Conservation (phyloP, 1,140 invertebrate genomes). For the Drosophila gunungcola region DNA sequence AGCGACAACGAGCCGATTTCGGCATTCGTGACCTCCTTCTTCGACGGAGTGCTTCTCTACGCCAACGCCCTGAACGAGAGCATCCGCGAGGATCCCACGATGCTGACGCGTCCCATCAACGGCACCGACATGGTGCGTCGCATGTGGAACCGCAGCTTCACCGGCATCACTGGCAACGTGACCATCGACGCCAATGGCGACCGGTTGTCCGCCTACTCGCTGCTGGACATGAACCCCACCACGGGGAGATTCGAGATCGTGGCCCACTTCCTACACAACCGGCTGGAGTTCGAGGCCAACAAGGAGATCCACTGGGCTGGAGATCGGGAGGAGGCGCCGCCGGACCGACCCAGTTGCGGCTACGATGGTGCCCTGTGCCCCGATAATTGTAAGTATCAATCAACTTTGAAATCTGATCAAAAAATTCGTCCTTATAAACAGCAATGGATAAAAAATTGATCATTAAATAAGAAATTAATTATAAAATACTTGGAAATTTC, state of each 20-base stretch:
- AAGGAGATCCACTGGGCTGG: constrained; percentile 95
- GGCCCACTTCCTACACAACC: constrained; percentile 80
- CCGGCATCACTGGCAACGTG: constrained; percentile 96
- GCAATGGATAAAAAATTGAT: too few species aligned
- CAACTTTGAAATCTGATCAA: too few species aligned
- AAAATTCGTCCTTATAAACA: too few species aligned
- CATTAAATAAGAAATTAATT: too few species aligned
- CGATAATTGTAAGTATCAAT: constrained; percentile 87
- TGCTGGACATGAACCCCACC: constrained; percentile 94
- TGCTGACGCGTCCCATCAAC: constrained; percentile 86
- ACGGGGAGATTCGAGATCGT: constrained; percentile 92
- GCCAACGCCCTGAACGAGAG: constrained; percentile 95
- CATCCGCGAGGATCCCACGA: constrained; percentile 87
- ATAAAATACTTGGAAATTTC: too few species aligned
- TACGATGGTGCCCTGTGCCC: constrained; percentile 96
- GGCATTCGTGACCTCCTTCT: constrained; percentile 96
- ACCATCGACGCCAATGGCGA: constrained; percentile 96
- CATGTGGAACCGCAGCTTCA: constrained; percentile 94
- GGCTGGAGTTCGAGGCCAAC: constrained; percentile 88
- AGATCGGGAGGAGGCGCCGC: constrained; percentile 89
- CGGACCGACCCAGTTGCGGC: constrained; percentile 95
- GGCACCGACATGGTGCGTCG: constrained; percentile 89
- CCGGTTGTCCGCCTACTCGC: constrained; percentile 94
- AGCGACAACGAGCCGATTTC: constrained; percentile 90
- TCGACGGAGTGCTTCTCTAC: constrained; percentile 97